Percentiles rank a stretch among this genome's conserved stretches.
These are phyloP conservation scores for Clivina fossor DNA, from an alignment of 2,888 invertebrate species.

Conservation along the genomic window DNA sequence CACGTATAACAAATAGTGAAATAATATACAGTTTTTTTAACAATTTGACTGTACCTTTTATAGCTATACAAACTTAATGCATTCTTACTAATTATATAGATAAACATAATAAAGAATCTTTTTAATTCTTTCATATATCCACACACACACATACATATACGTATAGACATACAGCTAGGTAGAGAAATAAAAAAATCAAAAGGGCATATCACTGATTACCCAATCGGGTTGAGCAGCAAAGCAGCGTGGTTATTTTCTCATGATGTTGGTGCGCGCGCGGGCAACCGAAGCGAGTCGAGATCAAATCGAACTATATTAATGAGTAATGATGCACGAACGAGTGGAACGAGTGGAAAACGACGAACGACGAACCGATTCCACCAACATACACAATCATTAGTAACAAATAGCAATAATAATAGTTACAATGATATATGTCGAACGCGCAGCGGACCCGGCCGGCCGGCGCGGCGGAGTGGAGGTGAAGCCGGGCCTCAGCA, in stretches of 20 bases:
- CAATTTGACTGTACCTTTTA: too few relatives aligned
- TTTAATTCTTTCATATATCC: too few relatives aligned
- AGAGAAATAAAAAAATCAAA: neutral
- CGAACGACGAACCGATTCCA: too few relatives aligned
- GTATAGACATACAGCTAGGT: neutral
- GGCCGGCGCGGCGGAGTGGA: too few relatives aligned
- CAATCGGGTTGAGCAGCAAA: slow-evolving; percentile 33
- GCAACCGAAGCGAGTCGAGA: slow-evolving; percentile 43
- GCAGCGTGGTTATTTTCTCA: slow-evolving; percentile 49
- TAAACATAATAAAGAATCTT: too few relatives aligned
- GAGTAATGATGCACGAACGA: slow-evolving; percentile 56
- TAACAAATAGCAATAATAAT: slow-evolving; percentile 56
- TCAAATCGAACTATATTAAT: slow-evolving; percentile 55
- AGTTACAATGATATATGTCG: slow-evolving; percentile 55
- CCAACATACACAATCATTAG: slow-evolving; percentile 56
- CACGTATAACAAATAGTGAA: too few relatives aligned
- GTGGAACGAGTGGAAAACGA: too few relatives aligned
- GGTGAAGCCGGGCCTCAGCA: too few relatives aligned
- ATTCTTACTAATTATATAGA: too few relatives aligned
- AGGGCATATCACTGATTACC: slow-evolving; percentile 4
- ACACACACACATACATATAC: neutral
- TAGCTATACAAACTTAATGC: too few relatives aligned
- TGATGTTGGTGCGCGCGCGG: slow-evolving; percentile 38
- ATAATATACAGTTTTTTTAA: neutral
- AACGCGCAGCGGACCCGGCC: slow-evolving; percentile 35